These are phyloP conservation scores for Mormyrus iriodes DNA, from an alignment of 2,113 vertebrate genomes.

Conservation along the genomic window DNA sequence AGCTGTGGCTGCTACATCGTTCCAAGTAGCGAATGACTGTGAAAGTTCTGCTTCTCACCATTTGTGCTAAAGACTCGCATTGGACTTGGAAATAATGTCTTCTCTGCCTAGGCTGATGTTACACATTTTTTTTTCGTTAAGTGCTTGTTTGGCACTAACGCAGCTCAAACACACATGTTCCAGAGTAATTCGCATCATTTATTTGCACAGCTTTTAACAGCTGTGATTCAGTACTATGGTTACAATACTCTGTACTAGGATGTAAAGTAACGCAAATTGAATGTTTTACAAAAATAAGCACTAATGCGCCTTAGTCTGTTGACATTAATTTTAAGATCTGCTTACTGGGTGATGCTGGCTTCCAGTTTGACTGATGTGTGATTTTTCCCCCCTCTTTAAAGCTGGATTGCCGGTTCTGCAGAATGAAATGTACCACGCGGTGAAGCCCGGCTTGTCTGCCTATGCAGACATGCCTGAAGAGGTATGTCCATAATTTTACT, in stretches of 20 bases:
- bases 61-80: conserved; percentile 6
- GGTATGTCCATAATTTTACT: conserved; percentile 60
- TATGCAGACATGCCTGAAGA: conserved; percentile 82
- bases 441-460: conserved; percentile 92
- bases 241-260: not conserved
- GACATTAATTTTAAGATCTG: not conserved
- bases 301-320: not conserved
- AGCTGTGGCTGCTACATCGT: not conserved
- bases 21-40: not conserved
- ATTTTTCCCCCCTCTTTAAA: conserved; percentile 34
- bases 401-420: conserved; percentile 79
- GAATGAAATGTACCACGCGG: conserved; percentile 88
- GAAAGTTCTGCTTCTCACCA: not conserved
- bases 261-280: not conserved
- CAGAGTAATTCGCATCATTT: not conserved
- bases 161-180: not conserved
- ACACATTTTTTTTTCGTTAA: not conserved
- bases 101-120: not conserved
- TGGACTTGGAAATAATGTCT: not conserved
- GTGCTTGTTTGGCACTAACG: not conserved
- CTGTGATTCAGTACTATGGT: not conserved
- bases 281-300: not conserved
- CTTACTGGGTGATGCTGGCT: not conserved
- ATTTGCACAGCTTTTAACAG: not conserved
- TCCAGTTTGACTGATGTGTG: conserved; percentile 15